Conservation (phyloP, 2,797 vertebrate genomes). For the Cephalopachus bancanus region DNA sequence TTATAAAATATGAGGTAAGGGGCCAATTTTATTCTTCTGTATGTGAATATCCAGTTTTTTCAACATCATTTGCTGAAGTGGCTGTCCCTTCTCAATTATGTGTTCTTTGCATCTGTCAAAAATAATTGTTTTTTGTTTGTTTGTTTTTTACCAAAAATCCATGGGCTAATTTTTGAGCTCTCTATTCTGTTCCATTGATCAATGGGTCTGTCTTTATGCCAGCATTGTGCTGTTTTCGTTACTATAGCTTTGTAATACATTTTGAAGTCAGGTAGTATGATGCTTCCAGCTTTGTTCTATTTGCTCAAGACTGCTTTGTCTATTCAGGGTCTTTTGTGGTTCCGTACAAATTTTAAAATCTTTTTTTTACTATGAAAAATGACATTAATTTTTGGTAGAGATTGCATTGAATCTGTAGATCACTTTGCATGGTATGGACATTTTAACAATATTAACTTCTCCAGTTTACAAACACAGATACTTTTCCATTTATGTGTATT, state of each 20-base stretch:
- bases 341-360: not conserved
- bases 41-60: not conserved
- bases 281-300: not conserved
- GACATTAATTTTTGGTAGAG: not conserved
- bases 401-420: not conserved
- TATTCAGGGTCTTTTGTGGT: not conserved
- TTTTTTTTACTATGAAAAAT: not conserved
- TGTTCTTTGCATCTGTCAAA: not conserved
- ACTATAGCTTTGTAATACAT: not conserved
- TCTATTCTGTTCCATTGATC: not conserved
- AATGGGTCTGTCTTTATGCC: not conserved
- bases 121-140: no score
- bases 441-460: not conserved
- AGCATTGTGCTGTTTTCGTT: not conserved
- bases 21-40: not conserved
- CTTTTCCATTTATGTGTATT: not conserved
- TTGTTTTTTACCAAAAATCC: not conserved
- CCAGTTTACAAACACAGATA: not conserved
- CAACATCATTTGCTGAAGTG: not conserved
- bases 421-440: not conserved
- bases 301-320: not conserved
- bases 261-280: not conserved
- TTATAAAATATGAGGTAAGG: not conserved
- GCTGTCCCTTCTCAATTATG: not conserved
- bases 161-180: not conserved